phyloP scores from a whole-genome alignment of 2,888 invertebrate species.

The Lasioglossum zephyrum region DNA sequence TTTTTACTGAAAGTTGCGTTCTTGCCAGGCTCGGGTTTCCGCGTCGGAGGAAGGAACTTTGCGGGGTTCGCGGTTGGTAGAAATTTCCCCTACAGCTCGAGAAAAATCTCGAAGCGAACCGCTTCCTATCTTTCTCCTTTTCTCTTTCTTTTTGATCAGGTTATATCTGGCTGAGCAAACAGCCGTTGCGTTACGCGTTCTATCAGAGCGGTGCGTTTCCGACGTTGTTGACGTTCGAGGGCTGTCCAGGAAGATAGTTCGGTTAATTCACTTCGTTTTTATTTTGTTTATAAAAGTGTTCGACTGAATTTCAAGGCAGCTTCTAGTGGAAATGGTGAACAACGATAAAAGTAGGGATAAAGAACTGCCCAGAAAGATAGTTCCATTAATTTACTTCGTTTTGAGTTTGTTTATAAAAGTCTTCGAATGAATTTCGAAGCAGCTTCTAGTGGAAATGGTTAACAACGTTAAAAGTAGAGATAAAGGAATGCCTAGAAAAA shows the following conservation, averaged over 20 bases:
- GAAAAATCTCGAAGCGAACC: conserved; percentile 26
- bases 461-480: no score
- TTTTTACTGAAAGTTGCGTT: conserved; percentile 4
- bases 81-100: conserved; percentile 12
- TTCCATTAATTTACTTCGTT: no score
- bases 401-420: no score
- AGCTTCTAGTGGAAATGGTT: no score
- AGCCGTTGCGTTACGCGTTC: conserved; percentile 72
- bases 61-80: not conserved
- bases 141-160: conserved; percentile 15
- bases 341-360: not conserved
- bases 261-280: no score
- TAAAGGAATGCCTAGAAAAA: no score
- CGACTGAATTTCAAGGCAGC: not conserved
- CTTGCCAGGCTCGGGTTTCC: conserved; percentile 15
- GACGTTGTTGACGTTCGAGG: not conserved
- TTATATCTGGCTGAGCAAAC: conserved; percentile 75
- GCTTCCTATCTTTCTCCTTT: conserved; percentile 16
- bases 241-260: not conserved
- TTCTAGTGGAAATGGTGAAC: not conserved
- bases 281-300: no score
- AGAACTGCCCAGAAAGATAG: no score
- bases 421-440: no score
- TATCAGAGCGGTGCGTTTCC: conserved; percentile 58
- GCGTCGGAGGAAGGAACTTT: not conserved